A percentile compares a stretch with the other conserved stretches of the same genome.
Conservation (phyloP, 2,888 invertebrate genomes). For the Drosophila nigricruria region DNA sequence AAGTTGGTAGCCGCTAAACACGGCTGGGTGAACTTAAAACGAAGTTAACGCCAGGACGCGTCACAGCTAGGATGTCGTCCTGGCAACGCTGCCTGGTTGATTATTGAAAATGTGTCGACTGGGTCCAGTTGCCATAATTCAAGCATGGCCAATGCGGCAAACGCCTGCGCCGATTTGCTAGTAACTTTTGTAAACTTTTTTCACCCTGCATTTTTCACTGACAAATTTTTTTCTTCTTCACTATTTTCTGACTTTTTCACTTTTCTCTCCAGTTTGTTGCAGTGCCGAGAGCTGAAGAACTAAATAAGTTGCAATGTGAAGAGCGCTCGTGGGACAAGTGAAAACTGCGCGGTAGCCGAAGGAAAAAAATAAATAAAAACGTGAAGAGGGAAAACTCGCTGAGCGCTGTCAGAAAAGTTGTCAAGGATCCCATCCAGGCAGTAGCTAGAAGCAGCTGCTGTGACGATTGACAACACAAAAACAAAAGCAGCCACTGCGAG, state of each 20-base stretch:
- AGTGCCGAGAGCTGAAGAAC: conserved; percentile 56
- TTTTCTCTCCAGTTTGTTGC: conserved; percentile 58
- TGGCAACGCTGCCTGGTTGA: conserved; percentile 56
- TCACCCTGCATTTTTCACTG: conserved; percentile 13
- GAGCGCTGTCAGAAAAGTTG: conserved; percentile 57
- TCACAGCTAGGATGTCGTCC: conserved; percentile 33
- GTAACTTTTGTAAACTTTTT: conserved; percentile 50
- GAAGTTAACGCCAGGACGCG: conserved; percentile 61
- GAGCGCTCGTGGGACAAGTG: conserved; percentile 61
- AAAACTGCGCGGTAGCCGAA: conserved; percentile 43
- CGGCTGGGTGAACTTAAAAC: conserved; percentile 72
- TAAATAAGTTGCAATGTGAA: conserved; percentile 80
- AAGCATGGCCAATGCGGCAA: conserved; percentile 62
- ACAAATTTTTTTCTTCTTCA: conserved; percentile 4
- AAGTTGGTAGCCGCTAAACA: conserved; percentile 51
- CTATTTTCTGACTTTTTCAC: conserved; percentile 40
- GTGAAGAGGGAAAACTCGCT: conserved; percentile 40
- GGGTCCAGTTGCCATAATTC: conserved; percentile 77
- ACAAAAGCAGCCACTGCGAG: conserved; percentile 56
- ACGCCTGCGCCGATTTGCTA: conserved; percentile 48
- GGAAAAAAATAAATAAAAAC: conserved; percentile 23
- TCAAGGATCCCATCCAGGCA: conserved; percentile 48
- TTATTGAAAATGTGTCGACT: conserved; percentile 78
- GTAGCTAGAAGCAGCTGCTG: conserved; percentile 50
- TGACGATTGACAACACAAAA: conserved; percentile 80